Evolutionary conservation across 2,113 vertebrate species (phyloP), one percentile per base, ranked within the genome.

Genomic region (Phoxinus phoxinus): DNA sequence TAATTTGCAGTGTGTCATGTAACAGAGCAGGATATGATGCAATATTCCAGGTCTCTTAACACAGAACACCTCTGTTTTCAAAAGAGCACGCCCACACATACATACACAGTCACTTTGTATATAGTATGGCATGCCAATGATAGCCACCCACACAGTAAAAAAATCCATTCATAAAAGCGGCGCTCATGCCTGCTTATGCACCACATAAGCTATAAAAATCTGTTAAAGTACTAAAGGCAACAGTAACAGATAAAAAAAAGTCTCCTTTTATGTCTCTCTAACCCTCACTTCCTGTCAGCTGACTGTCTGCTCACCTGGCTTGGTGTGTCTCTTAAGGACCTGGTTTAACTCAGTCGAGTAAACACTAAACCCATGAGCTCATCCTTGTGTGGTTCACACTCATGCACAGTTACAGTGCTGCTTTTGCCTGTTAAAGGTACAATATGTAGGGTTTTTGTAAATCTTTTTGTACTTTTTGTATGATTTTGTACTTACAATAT

Each of bases 1-100:
- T 75, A 35, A 53, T 56, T 5, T 1, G 23, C 30, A 1, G 30
- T 25, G 76, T 51, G 11, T 19, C 81, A 56, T 27, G n/a, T 74
- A 35, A 46, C 56, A 37, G 73, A n/a, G 30, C 12, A 61, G 12
- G 6, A 19, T 19, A 59, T 88, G 82, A 84, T 84, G 77, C 72
- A 72, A 84, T 51, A 25, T 25, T 4, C 19, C 19, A 63, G 13
- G 63, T 15, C 53, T 61, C 41, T 69, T 69, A 8, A 30, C 74
- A 76, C 23, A 86, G 75, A 84, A 27, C 25, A 69, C 41, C 84
- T 86, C 74, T 86, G 87, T 84, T 86, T 85, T 30, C 27, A 46
- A 7, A 67, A 35, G 8, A 37, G 19, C 80, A 78, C 63, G 11
- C 78, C 35, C 78, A 81, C 85, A 48, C 85, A 75, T 59, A 48